A percentile compares a stretch with the other conserved stretches of the same genome.
phyloP scores from a whole-genome alignment of 2,113 vertebrate species.

The Bostrychus sinensis region DNA sequence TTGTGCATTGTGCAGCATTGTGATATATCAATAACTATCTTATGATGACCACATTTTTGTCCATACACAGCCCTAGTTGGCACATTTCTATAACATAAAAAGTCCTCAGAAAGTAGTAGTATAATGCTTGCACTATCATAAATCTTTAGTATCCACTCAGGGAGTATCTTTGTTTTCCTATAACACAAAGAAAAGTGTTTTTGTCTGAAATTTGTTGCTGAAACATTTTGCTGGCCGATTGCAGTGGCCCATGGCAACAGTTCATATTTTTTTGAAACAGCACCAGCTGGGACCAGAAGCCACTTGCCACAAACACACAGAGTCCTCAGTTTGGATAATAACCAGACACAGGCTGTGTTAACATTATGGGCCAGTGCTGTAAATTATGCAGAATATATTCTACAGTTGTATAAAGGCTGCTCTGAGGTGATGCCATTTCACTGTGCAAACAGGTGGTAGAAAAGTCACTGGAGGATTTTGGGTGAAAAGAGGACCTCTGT shows the following conservation, averaged over 20 bases:
- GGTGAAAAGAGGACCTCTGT: background rate
- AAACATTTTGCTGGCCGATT: background rate
- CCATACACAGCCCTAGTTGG: too few species aligned
- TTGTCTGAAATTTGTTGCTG: background rate
- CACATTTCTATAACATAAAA: too few species aligned
- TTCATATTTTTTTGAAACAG: background rate
- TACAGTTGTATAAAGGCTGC: background rate
- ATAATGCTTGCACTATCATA: too few species aligned
- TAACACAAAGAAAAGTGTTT: background rate
- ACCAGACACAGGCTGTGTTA: too few species aligned
- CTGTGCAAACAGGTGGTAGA: background rate
- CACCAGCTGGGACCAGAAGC: background rate
- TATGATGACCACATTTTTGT: too few species aligned
- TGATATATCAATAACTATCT: too few species aligned
- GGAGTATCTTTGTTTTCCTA: background rate
- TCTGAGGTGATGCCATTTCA: background rate
- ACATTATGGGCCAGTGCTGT: background rate
- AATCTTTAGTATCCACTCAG: background rate
- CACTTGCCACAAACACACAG: background rate
- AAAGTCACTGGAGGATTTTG: background rate
- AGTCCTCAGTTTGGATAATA: background rate
- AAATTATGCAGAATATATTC: background rate
- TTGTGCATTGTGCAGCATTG: too few species aligned
- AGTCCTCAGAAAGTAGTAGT: too few species aligned
- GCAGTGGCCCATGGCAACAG: background rate